These are phyloP conservation scores for Drosophila obscura DNA, from an alignment of 1,140 invertebrate species.

Conservation along the genomic window DNA sequence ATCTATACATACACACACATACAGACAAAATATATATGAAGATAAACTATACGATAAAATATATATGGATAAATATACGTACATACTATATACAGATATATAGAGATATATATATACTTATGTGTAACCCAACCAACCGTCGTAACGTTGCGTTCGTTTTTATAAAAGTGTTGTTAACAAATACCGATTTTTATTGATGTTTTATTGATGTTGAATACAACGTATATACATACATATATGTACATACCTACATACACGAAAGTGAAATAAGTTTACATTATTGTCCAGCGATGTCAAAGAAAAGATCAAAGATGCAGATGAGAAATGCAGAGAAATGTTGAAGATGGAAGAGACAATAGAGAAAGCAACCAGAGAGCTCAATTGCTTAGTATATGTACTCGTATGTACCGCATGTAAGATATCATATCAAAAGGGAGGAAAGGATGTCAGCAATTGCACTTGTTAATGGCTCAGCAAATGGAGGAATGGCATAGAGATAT, in stretches of 20 bases:
- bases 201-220: conserved; percentile 74
- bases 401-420: conserved; percentile 25
- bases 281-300: conserved; percentile 34
- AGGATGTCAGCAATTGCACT: conserved; percentile 59
- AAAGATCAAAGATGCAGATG: background rate
- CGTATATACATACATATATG: conserved; percentile 42
- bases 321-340: background rate
- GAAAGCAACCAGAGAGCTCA: conserved; percentile 56
- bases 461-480: conserved; percentile 58
- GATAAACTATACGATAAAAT: conserved; percentile 17
- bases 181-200: conserved; percentile 70
- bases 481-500: conserved; percentile 3
- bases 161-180: conserved; percentile 80
- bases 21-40: conserved; percentile 25
- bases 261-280: conserved; percentile 54
- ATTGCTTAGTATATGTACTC: conserved; percentile 18
- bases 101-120: conserved; percentile 31
- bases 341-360: conserved; percentile 49
- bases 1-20: conserved; percentile 27
- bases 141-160: conserved; percentile 76
- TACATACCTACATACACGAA: conserved; percentile 9
- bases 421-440: conserved; percentile 38
- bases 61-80: conserved; percentile 27
- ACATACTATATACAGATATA: conserved; percentile 26
- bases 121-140: conserved; percentile 74